Conservation (phyloP, 2,113 vertebrate species). For the Peromyscus californicus region DNA sequence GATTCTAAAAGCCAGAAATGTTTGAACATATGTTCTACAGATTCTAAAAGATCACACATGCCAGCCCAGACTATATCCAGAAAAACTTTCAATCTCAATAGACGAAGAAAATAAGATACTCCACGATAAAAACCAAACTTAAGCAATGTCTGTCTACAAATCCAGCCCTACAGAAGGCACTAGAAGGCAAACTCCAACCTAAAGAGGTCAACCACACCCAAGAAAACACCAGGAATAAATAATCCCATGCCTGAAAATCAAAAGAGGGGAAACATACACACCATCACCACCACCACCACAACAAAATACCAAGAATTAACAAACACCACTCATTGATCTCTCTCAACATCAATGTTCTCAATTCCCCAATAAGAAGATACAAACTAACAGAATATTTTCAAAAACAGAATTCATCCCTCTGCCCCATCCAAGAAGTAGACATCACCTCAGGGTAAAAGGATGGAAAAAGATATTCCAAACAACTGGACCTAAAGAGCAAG, state of each 20-base stretch:
- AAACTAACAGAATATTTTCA: background rate
- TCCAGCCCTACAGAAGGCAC: background rate
- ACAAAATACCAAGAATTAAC: background rate
- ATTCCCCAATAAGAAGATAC: background rate
- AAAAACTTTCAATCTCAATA: background rate
- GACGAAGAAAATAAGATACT: background rate
- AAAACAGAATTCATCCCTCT: background rate
- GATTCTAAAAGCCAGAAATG: background rate
- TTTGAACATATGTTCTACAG: background rate
- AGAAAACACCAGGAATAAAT: background rate
- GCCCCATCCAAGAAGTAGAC: background rate
- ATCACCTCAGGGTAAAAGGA: background rate
- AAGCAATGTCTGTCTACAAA: background rate
- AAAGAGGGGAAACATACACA: background rate
- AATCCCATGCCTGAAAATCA: background rate
- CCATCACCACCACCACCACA: background rate
- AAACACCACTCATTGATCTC: background rate
- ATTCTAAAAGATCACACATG: background rate
- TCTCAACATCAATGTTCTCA: background rate
- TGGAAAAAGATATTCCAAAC: background rate
- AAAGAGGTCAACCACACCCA: background rate
- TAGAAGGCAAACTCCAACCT: background rate
- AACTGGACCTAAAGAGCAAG: background rate
- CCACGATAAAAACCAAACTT: background rate
- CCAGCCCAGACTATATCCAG: background rate